These are phyloP conservation scores for Agrypnia vestita DNA, from an alignment of 1,140 invertebrate species.

Conservation along the genomic window DNA sequence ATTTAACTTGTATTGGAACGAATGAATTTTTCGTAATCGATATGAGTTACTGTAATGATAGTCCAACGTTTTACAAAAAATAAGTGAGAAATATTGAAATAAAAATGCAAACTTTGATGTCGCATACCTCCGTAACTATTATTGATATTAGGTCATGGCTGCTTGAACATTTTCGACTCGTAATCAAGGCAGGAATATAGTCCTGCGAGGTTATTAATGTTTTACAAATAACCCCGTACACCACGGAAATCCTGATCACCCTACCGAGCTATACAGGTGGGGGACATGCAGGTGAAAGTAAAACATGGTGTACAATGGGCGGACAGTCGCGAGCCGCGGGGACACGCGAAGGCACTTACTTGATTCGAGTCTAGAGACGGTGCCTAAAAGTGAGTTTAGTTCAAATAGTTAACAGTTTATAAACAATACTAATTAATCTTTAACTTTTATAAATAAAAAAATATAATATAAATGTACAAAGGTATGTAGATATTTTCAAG, in stretches of 20 bases:
- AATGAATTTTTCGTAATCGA: too few relatives aligned
- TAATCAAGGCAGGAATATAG: too few relatives aligned
- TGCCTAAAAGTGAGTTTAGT: slow-evolving; percentile 1
- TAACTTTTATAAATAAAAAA: neutral
- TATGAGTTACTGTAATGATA: too few relatives aligned
- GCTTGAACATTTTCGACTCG: too few relatives aligned
- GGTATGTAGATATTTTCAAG: neutral
- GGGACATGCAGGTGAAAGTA: slow-evolving; percentile 23
- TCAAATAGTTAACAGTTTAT: neutral
- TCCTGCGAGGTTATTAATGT: too few relatives aligned
- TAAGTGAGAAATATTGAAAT: too few relatives aligned
- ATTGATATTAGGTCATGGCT: too few relatives aligned
- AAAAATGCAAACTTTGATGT: too few relatives aligned
- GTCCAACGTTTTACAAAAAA: too few relatives aligned
- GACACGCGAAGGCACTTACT: neutral
- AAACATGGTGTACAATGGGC: neutral
- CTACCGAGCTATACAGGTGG: neutral
- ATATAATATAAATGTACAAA: neutral
- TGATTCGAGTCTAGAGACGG: neutral
- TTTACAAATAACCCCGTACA: neutral
- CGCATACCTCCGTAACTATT: too few relatives aligned
- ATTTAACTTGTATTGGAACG: too few relatives aligned
- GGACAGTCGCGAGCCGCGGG: neutral
- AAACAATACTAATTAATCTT: neutral
- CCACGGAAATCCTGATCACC: neutral